Conservation (phyloP, 2,888 invertebrate species). For the Selenia dentaria region DNA sequence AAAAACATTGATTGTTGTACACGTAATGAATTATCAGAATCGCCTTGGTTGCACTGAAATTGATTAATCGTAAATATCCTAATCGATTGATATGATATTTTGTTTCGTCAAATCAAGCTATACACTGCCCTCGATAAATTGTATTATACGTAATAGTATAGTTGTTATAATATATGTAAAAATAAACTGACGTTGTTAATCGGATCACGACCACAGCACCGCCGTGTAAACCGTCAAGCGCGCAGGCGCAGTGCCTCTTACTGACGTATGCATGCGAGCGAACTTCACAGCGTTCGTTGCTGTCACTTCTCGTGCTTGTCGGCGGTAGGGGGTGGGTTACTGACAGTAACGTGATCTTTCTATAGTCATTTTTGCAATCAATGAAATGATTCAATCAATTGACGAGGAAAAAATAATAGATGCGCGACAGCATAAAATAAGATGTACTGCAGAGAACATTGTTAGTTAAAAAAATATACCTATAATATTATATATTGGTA, state of each 20-base stretch:
- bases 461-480: too few relatives aligned
- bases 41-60: slow-evolving; percentile 29
- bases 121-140: slow-evolving; percentile 41
- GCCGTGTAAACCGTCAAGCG: slow-evolving; percentile 82
- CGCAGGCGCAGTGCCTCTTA: slow-evolving; percentile 82
- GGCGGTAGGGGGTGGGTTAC: slow-evolving; percentile 25
- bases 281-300: slow-evolving; percentile 68
- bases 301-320: slow-evolving; percentile 41
- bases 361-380: too few relatives aligned
- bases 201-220: slow-evolving; percentile 83
- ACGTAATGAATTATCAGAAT: slow-evolving; percentile 43
- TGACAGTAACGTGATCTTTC: too few relatives aligned
- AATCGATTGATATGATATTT: slow-evolving; percentile 7
- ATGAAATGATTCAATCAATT: too few relatives aligned
- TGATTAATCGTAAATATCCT: slow-evolving; percentile 11
- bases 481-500: too few relatives aligned
- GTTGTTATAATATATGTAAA: slow-evolving; percentile 47
- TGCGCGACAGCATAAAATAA: too few relatives aligned
- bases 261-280: slow-evolving; percentile 76
- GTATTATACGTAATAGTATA: slow-evolving; percentile 34
- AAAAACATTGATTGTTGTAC: slow-evolving; percentile 45
- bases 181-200: slow-evolving; percentile 82
- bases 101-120: slow-evolving; percentile 58
- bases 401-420: too few relatives aligned
- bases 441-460: too few relatives aligned